phyloP scores from a whole-genome alignment of 2,113 vertebrate species.

The Zosterops borbonicus region DNA sequence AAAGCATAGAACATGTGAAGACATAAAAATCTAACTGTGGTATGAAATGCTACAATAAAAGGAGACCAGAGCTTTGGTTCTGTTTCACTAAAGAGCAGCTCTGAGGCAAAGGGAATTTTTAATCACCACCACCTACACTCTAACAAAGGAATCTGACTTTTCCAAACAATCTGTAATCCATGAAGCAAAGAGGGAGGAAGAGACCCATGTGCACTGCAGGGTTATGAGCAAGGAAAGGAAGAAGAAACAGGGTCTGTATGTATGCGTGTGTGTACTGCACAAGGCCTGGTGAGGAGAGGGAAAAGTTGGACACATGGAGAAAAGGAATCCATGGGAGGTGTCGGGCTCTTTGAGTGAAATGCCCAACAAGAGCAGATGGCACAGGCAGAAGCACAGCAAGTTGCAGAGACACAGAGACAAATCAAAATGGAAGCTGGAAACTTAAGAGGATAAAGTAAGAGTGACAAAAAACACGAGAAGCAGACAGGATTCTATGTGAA shows the following conservation, averaged over 20 bases:
- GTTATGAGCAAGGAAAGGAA: not conserved
- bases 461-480: not conserved
- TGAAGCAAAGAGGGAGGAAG: not conserved
- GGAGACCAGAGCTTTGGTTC: not conserved
- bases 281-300: not conserved
- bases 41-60: not conserved
- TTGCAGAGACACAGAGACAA: not conserved
- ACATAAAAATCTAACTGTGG: not conserved
- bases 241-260: fast-evolving
- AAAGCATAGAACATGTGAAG: not conserved
- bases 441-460: not conserved
- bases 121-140: not conserved
- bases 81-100: not conserved
- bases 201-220: not conserved
- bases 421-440: not conserved
- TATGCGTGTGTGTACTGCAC: fast-evolving
- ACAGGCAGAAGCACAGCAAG: not conserved
- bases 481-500: not conserved
- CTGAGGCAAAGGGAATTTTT: not conserved
- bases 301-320: not conserved
- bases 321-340: not conserved
- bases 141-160: not conserved
- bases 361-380: not conserved
- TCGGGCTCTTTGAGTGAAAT: not conserved
- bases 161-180: not conserved